Percentiles rank a stretch among this genome's conserved stretches.
phyloP scores from a whole-genome alignment of 2,797 vertebrate species.

The Todus mexicanus region DNA sequence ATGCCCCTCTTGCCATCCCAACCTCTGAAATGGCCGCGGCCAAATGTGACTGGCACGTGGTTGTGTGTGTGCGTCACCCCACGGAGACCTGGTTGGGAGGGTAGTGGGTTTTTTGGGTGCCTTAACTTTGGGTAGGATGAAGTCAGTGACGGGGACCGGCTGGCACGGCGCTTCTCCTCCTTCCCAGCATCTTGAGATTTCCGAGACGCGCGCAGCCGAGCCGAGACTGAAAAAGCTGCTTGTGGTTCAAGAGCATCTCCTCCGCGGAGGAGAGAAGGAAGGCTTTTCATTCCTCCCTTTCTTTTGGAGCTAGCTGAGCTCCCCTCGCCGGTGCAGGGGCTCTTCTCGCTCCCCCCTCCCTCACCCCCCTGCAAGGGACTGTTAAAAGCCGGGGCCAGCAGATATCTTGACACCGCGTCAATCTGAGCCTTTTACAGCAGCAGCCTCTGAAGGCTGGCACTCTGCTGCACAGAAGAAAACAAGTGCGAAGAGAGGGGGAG shows the following conservation, averaged over 20 bases:
- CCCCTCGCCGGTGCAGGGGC: not conserved
- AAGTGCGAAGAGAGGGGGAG: constrained; percentile 51
- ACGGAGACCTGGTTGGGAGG: not conserved
- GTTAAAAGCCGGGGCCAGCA: constrained; percentile 57
- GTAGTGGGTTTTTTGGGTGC: not conserved
- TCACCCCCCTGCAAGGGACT: constrained; percentile 20
- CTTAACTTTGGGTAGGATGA: not conserved
- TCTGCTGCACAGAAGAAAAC: constrained; percentile 62
- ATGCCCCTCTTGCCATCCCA: not conserved
- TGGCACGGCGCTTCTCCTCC: not conserved
- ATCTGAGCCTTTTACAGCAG: constrained; percentile 57
- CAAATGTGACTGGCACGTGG: not conserved
- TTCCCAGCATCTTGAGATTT: constrained; percentile 52
- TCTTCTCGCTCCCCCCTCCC: not conserved
- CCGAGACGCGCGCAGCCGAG: not conserved
- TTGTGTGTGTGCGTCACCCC: not conserved
- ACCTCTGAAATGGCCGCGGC: not conserved
- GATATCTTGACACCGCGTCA: constrained; percentile 65
- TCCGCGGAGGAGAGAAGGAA: not conserved
- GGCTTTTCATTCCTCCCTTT: not conserved
- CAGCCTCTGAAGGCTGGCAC: constrained; percentile 58
- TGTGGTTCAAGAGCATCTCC: constrained; percentile 50
- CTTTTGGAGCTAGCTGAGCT: not conserved
- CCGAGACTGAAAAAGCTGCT: constrained; percentile 41
- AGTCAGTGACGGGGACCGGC: not conserved